phyloP scores from a whole-genome alignment of 1,140 invertebrate genomes.

The Diorhabda carinulata region DNA sequence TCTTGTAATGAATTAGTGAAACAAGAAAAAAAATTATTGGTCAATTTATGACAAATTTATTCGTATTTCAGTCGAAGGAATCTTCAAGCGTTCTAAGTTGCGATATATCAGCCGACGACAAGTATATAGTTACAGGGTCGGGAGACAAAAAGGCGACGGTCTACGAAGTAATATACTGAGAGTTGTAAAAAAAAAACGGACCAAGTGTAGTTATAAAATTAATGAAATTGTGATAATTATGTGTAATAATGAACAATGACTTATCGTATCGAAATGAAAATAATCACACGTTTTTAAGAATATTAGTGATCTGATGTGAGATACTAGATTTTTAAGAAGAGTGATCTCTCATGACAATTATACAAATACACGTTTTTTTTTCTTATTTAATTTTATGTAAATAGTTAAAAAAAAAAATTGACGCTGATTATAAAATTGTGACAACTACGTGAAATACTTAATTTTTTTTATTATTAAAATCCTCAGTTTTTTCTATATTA shows the following conservation, averaged over 20 bases:
- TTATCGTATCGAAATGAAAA: constrained; percentile 14
- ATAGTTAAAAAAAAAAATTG: constrained; percentile 7
- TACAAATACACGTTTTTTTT: constrained; percentile 7
- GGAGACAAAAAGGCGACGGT: constrained; percentile 99
- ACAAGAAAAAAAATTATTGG: too few relatives aligned
- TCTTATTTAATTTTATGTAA: constrained; percentile 2
- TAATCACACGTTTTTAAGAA: constrained; percentile 18
- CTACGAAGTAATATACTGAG: constrained; percentile 95
- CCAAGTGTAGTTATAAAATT: constrained; percentile 25
- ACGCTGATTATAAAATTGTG: constrained; percentile 9
- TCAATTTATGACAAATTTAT: constrained; percentile 56
- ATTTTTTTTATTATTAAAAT: constrained; percentile 24
- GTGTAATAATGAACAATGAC: constrained; percentile 35
- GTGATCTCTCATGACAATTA: constrained; percentile 40
- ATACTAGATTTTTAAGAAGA: constrained; percentile 28
- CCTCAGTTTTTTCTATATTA: background rate
- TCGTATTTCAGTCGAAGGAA: constrained; percentile 88
- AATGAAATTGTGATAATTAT: constrained; percentile 45
- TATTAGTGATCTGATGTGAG: constrained; percentile 36
- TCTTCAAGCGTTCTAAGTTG: constrained; percentile 97
- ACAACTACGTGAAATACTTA: constrained; percentile 22
- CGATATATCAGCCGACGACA: constrained; percentile 98
- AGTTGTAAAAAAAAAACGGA: constrained; percentile 11
- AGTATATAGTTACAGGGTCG: constrained; percentile 97
- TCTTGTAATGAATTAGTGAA: too few relatives aligned